Conservation (phyloP, 2,113 vertebrate species). For the Prinia subflava region DNA sequence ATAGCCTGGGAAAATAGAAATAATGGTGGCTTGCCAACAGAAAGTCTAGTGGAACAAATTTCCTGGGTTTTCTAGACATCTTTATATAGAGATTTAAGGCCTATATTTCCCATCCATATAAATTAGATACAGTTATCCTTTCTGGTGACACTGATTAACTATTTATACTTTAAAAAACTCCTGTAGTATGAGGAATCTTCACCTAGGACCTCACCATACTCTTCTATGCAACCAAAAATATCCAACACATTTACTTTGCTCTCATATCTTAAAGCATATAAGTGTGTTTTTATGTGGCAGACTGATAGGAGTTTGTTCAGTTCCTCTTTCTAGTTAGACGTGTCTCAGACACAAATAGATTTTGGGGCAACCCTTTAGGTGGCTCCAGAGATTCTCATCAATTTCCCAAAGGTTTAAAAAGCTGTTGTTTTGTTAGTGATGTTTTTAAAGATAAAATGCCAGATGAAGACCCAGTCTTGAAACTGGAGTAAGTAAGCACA, state of each 20-base stretch:
- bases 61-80: neutral
- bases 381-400: neutral
- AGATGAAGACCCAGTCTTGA: neutral
- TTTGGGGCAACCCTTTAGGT: neutral
- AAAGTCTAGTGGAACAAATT: neutral
- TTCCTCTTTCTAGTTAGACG: neutral
- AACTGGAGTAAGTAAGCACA: neutral
- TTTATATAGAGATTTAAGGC: neutral
- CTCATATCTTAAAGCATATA: neutral
- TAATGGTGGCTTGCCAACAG: neutral
- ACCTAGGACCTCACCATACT: neutral
- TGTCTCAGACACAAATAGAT: neutral
- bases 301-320: neutral
- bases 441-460: neutral
- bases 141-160: neutral
- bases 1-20: neutral
- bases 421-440: neutral
- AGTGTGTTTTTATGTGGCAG: neutral
- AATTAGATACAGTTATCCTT: neutral
- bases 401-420: neutral
- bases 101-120: neutral
- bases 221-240: neutral
- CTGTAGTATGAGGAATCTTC: neutral
- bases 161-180: neutral
- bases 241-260: neutral